Base-by-base conservation (phyloP, 35 echinoderm and acorn worm genomes). In the Strongylocentrotus purpuratus region DNA sequence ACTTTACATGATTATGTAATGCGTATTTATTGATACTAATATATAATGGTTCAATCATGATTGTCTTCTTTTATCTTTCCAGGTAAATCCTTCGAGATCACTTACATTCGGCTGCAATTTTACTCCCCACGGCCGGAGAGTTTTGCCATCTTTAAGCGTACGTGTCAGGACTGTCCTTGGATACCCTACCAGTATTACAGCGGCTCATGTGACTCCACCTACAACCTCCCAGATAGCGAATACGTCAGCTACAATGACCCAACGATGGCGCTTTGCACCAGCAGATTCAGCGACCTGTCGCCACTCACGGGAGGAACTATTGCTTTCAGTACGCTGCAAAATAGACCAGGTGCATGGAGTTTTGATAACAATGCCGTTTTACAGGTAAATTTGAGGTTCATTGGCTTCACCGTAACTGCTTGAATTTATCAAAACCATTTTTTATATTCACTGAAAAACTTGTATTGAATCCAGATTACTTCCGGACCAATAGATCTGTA, bases 121-220 rank as follows among this genome's bases (percentile, higher is more conserved):
- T 96, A 99, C 95, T 98, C 98, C 12, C 95, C 97, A 9, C 92
- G 98, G 61, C 98, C 98, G 46, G 98, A 99, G 48, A 98, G 97
- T 88, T 99, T 99, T 95, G 98, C 98, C 11, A 98, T 99, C 92
- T 99, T 98, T 95, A 99, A 99, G 61, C 88, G 96, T 31, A 99
- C 98, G 25, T 94, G 89, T 2, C 46, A 96, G 47, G 97, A 97
- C 11, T 96, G 97, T 11, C 96, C 96, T 2, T 98, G 98, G 97
- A 98, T 98, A 9, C 98, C 97, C 0, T 99, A 97, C 48, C 98
- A 99, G 95, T 99, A 98, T 94, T 99, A 99, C 95, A 99, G 98
- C 58, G 98, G 98, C 11, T 96, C 95, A 0, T 99, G 98, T 61
- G n/a, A n/a, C n/a, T n/a, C 94, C 15, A 97, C 97, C 17, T 98